Evolutionary conservation across 1,140 invertebrate genomes (phyloP), one percentile per base, ranked within the genome.

Genomic region (Scaptomyza pallida): DNA sequence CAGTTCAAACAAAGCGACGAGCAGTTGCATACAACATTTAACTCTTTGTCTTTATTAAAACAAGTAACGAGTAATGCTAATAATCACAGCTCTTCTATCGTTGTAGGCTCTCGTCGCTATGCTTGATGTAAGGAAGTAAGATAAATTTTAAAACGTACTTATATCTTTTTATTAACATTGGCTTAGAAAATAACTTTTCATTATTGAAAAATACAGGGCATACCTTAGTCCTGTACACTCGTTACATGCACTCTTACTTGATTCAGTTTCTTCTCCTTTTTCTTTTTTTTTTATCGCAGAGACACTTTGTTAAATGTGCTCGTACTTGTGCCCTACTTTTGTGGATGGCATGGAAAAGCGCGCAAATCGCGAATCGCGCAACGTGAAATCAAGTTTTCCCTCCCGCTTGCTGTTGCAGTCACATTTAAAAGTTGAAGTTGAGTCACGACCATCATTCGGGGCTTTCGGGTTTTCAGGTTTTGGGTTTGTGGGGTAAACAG

Each of bases 251-350:
- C 10, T 37, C 33, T 37, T n/a, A n/a, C 2, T 37, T n/a, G 33
- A 37, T 37, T 37, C 33, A 4, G 12, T 37, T n/a, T 33, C 52
- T 5, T 16, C 33, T 37, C 33, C n/a, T 33, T 67, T 16, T 17
- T 8, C n/a, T n/a, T 5, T 16, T 17, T 8, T 35, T 43, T 13
- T 41, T 63, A 33, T 64, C 47, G 19, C 54, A 51, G 45, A 51
- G 45, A 61, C 57, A n/a, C 47, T 41, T 62, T 30, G 54, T 9
- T 43, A 40, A 45, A 50, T 37, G 47, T 70, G 48, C 41, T 54
- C 41, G 56, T 69, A 64, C 70, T 75, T 69, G 72, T 85, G 81
- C 69, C 81, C 81, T 72, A 86, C 65, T 78, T 88, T 80, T 44
- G 21, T 43, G 30, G 8, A 30, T 17, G 33, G 60, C 43, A 16